phyloP scores from a whole-genome alignment of 1,140 invertebrate genomes.

The Drosophila malerkotliana region DNA sequence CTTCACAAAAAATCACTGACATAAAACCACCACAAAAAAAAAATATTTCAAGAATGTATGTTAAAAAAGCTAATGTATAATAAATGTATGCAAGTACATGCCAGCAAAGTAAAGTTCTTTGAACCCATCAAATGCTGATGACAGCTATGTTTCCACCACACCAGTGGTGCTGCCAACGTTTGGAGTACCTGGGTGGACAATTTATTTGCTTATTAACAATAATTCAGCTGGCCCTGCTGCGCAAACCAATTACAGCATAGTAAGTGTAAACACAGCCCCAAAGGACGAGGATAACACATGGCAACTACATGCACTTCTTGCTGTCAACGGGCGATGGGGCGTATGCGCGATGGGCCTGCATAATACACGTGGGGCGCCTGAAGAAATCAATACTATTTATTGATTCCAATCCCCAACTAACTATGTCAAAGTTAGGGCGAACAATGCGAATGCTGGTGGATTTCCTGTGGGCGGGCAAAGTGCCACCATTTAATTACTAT shows the following conservation, averaged over 20 bases:
- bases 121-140: slow-evolving; percentile 43
- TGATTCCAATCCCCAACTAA: slow-evolving; percentile 54
- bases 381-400: slow-evolving; percentile 68
- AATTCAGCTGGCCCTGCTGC: slow-evolving; percentile 28
- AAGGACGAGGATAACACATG: slow-evolving; percentile 6
- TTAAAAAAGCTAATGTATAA: slow-evolving; percentile 48
- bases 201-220: slow-evolving; percentile 69
- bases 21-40: slow-evolving; percentile 9
- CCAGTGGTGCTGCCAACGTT: neutral
- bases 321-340: slow-evolving; percentile 32
- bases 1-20: neutral
- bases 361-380: slow-evolving; percentile 9
- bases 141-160: neutral
- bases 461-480: slow-evolving; percentile 40
- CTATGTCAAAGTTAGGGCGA: slow-evolving; percentile 74
- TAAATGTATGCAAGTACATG: slow-evolving; percentile 47
- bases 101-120: slow-evolving; percentile 64
- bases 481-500: slow-evolving; percentile 65
- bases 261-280: slow-evolving; percentile 52
- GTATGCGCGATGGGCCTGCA: slow-evolving; percentile 50
- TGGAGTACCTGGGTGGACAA: slow-evolving; percentile 37
- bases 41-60: slow-evolving; percentile 46
- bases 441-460: slow-evolving; percentile 61
- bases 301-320: slow-evolving; percentile 13
- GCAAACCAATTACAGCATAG: slow-evolving; percentile 68